Percentiles rank a stretch among this genome's conserved stretches.
These are phyloP conservation scores for Buathra laborator DNA, from an alignment of 2,888 invertebrate genomes.

Conservation along the genomic window DNA sequence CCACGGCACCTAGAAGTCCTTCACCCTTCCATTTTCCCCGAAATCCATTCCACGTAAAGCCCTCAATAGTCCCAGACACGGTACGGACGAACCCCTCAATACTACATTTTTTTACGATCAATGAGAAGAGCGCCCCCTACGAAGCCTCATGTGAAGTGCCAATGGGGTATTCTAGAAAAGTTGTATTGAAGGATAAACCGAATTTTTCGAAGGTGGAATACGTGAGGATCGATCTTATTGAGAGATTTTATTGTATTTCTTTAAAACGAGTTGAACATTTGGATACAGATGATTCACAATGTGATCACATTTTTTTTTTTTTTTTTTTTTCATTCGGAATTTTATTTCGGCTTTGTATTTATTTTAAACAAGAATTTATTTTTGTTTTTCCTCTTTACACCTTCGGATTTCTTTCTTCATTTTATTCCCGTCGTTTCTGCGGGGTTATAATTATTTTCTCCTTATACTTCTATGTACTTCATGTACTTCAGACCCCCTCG, in stretches of 20 bases:
- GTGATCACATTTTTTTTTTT: too few species aligned
- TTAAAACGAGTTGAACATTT: background rate
- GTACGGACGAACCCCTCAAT: too few species aligned
- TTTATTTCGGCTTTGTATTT: background rate
- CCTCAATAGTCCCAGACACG: too few species aligned
- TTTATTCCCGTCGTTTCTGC: background rate
- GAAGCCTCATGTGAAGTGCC: too few species aligned
- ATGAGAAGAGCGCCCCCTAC: too few species aligned
- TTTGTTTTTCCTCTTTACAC: background rate
- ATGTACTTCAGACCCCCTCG: background rate
- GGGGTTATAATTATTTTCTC: constrained; percentile 1
- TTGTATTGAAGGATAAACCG: too few species aligned
- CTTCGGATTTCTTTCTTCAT: background rate
- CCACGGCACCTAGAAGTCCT: background rate
- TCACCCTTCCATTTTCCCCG: background rate
- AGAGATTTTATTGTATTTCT: background rate
- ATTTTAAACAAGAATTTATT: background rate
- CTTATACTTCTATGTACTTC: constrained; percentile 1
- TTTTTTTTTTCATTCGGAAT: background rate
- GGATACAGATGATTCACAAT: too few species aligned
- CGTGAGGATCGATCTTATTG: too few species aligned
- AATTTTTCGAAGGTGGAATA: too few species aligned
- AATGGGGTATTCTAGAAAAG: too few species aligned
- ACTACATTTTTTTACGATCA: too few species aligned
- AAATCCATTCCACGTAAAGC: background rate